phyloP scores from a whole-genome alignment of 1,140 invertebrate genomes.

The Drosophila ogumai region DNA sequence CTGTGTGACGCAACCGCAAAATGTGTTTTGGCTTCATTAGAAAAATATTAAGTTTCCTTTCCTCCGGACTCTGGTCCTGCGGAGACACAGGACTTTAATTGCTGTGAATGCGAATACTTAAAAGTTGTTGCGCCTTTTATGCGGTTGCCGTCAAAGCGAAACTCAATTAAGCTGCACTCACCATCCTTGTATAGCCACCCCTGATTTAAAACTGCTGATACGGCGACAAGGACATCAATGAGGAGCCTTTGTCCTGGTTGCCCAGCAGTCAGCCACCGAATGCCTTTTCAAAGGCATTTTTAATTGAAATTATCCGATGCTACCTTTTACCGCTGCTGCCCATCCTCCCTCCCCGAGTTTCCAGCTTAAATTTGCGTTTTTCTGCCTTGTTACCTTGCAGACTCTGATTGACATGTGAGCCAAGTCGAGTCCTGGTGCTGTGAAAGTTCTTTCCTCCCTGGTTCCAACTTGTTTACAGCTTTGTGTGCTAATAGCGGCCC shows the following conservation, averaged over 20 bases:
- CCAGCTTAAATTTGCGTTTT: constrained; percentile 62
- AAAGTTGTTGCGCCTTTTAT: constrained; percentile 80
- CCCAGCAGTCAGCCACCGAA: constrained; percentile 61
- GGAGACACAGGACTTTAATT: constrained; percentile 65
- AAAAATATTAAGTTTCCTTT: constrained; percentile 76
- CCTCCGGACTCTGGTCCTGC: background rate
- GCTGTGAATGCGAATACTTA: constrained; percentile 77
- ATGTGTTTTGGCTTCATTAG: constrained; percentile 66
- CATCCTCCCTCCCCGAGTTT: constrained; percentile 1
- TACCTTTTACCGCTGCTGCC: constrained; percentile 50
- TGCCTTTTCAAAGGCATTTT: constrained; percentile 76
- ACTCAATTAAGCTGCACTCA: constrained; percentile 77
- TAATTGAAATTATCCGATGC: constrained; percentile 81
- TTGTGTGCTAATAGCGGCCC: constrained; percentile 70
- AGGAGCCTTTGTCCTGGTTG: constrained; percentile 64
- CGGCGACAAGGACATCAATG: constrained; percentile 79
- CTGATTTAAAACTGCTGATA: constrained; percentile 80
- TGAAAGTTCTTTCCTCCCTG: background rate
- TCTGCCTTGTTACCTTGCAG: constrained; percentile 64
- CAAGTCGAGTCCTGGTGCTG: constrained; percentile 9
- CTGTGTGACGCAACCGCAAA: constrained; percentile 63
- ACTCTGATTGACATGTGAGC: constrained; percentile 47
- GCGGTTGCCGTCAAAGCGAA: constrained; percentile 82
- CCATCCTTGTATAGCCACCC: constrained; percentile 4
- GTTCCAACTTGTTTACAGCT: constrained; percentile 67